Evolutionary conservation across 2,888 invertebrate genomes (phyloP), one percentile per base, ranked within the genome.

Genomic region (Macropis europaea): DNA sequence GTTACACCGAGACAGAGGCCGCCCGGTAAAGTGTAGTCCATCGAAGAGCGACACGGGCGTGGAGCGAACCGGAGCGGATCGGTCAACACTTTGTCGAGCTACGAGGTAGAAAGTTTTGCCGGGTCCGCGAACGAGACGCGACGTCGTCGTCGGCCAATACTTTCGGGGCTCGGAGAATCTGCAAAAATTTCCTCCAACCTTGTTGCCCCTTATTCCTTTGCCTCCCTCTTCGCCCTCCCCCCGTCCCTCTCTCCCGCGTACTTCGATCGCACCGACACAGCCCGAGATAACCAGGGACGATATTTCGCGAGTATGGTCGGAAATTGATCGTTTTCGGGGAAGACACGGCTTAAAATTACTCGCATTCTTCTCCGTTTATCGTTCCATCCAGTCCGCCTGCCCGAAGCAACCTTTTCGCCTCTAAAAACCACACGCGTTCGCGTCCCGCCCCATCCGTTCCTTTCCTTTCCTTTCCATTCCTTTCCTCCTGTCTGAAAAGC

Each of bases 1-100:
- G 85, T 87, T 88, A 84, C 79, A 84, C 77, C 69, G 73, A 62
- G 68, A 73, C 72, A 73, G 67, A 59, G 63, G 45, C 48, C 9
- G 61, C 47, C 4, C 36, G 80, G 36, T 32, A 62, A 82, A 74
- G 66, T 83, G 75, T 84, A 77, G 83, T 75, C 82, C 77, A 22
- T 60, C 38, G 71, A 13, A 4, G 34, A 6, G 64, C 6, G 24
- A 24, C 17, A 47, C 2, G 7, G 13, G 7, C 2, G 13, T 13
- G 9, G 38, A 2, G 6, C 34, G 26, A 13, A 38, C 15, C 24
- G 17, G 28, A 4, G 26, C 48, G 22, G 26, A 52, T 48, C 48
- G 73, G 84, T 72, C 84, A 74, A 77, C 61, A 79, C 17, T 81
- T 84, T 69, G 28, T 17, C 84, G 22, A 3, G 32, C 54, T 4